A percentile compares a stretch with the other conserved stretches of the same genome.
phyloP scores from a whole-genome alignment of 53 echinoderm and acorn worm species.

The Actinopyga echinites region DNA sequence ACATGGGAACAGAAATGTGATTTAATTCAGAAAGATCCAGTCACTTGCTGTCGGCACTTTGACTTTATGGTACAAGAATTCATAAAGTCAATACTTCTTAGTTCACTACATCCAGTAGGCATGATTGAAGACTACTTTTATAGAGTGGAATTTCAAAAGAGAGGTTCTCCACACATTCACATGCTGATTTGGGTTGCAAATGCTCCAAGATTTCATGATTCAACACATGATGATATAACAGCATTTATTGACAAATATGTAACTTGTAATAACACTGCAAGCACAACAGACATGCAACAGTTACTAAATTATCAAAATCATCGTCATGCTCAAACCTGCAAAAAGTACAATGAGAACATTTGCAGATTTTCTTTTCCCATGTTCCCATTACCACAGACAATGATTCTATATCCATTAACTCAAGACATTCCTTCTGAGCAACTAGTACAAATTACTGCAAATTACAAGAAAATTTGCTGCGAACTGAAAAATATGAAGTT shows the following conservation, averaged over 20 bases:
- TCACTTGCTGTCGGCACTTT: slow-evolving; percentile 45
- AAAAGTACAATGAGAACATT: slow-evolving; percentile 24
- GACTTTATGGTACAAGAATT: slow-evolving; percentile 46
- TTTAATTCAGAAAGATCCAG: slow-evolving; percentile 50
- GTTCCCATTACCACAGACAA: too few species aligned
- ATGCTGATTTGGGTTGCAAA: slow-evolving; percentile 39
- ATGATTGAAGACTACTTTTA: slow-evolving; percentile 39
- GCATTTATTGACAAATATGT: slow-evolving; percentile 42
- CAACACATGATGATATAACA: background rate
- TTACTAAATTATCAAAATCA: slow-evolving; percentile 42
- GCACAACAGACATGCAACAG: background rate
- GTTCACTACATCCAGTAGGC: slow-evolving; percentile 24
- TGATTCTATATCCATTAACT: too few species aligned
- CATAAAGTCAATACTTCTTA: slow-evolving; percentile 15
- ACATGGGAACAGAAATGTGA: slow-evolving; percentile 50
- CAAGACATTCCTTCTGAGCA: background rate
- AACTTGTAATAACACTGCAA: background rate
- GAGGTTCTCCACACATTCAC: slow-evolving; percentile 60
- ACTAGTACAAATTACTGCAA: background rate
- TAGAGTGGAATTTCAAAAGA: slow-evolving; percentile 58
- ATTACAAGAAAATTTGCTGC: background rate
- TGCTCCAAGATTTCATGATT: slow-evolving; percentile 40
- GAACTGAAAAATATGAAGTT: slow-evolving; percentile 1
- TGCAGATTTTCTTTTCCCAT: slow-evolving; percentile 45
- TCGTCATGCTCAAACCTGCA: slow-evolving; percentile 49